Conservation (phyloP, 2,888 invertebrate species). For the Apamea sordens region DNA sequence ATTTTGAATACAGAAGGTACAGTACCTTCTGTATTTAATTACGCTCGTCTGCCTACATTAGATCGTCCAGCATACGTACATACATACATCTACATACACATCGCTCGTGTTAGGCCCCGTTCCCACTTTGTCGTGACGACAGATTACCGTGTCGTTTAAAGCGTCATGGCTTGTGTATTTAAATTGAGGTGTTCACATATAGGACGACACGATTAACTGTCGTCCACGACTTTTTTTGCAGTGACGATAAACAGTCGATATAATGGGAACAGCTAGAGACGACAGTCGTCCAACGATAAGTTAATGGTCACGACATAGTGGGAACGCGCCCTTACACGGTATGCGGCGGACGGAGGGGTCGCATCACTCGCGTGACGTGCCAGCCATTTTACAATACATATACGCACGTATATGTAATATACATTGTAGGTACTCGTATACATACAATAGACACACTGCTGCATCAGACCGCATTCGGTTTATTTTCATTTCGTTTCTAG, state of each 20-base stretch:
- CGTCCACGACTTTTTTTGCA: too few species aligned
- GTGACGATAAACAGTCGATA: too few species aligned
- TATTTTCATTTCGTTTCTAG: background rate
- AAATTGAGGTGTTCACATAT: too few species aligned
- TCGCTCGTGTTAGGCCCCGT: background rate
- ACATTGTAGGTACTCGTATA: background rate
- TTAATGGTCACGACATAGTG: too few species aligned
- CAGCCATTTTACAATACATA: conserved; percentile 13
- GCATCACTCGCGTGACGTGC: conserved; percentile 22
- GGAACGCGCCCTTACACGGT: too few species aligned
- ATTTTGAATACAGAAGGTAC: too few species aligned
- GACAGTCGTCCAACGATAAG: too few species aligned
- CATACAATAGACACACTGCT: background rate
- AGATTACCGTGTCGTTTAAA: too few species aligned
- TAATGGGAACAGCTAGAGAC: too few species aligned
- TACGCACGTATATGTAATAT: background rate
- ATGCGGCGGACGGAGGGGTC: conserved; percentile 14
- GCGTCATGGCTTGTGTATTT: too few species aligned
- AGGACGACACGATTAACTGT: too few species aligned
- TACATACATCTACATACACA: background rate
- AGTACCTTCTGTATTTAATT: background rate
- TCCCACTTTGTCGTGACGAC: too few species aligned
- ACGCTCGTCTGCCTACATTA: background rate
- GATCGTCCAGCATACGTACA: background rate
- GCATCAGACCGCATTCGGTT: background rate